Conservation (phyloP, 2,113 vertebrate genomes). For the Beaufortia kweichowensis region DNA sequence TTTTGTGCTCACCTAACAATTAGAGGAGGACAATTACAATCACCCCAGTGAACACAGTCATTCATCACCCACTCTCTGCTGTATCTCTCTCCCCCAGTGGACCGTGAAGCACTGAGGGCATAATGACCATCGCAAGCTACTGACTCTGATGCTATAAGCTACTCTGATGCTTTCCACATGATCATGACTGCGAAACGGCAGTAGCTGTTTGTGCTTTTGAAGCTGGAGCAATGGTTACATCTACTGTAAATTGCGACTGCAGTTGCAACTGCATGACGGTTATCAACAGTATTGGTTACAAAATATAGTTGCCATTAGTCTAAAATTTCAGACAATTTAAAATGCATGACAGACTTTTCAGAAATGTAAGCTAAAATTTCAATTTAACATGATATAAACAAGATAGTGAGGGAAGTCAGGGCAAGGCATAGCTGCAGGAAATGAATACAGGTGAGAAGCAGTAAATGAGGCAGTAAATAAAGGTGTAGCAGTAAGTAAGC, state of each 20-base stretch:
- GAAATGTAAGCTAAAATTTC: too few relatives aligned
- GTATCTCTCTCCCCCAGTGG: slow-evolving; percentile 33
- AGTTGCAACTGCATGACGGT: background rate
- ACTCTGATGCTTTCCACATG: slow-evolving; percentile 5
- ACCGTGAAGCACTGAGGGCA: slow-evolving; percentile 75
- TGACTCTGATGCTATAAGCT: slow-evolving; percentile 16
- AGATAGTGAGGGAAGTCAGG: too few relatives aligned
- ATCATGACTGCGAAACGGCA: background rate
- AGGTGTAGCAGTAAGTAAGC: slow-evolving; percentile 73
- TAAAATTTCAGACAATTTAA: too few relatives aligned
- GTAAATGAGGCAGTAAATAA: slow-evolving; percentile 69
- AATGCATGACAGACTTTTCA: too few relatives aligned
- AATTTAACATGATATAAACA: too few relatives aligned
- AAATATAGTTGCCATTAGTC: too few relatives aligned
- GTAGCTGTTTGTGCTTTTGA: background rate
- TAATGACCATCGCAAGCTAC: slow-evolving; percentile 70
- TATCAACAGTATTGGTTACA: background rate
- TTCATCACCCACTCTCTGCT: slow-evolving; percentile 89
- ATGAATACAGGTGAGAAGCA: slow-evolving; percentile 51
- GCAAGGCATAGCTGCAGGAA: slow-evolving; percentile 44
- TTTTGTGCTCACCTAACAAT: slow-evolving; percentile 88
- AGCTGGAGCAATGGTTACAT: background rate
- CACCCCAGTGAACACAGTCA: slow-evolving; percentile 90
- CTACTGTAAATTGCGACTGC: background rate
- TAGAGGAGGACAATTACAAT: slow-evolving; percentile 94